Evolutionary conservation across 2,888 invertebrate genomes (phyloP), one percentile per base, ranked within the genome.

Genomic region (Dicyrtomina minuta): DNA sequence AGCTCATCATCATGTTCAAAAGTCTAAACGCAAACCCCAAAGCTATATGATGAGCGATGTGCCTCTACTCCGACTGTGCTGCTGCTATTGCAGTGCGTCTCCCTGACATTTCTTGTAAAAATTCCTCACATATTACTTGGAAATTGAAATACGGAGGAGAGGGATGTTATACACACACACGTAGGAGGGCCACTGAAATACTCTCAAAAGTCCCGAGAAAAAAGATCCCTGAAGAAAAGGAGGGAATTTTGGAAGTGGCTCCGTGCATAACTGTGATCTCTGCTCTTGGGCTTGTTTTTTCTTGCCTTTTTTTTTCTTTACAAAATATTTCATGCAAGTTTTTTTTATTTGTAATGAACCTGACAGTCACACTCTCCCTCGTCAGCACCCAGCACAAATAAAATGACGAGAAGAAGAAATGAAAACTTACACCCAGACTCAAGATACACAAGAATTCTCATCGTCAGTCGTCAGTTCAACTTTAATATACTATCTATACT

Each of bases 321-420:
- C 46, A 46, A n/a, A 13, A 46, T n/a, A 46, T 15, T 46, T 17
- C 46, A 46, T 46, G 46, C 3, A 4, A 46, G 46, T 46, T 17
- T 17, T 17, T 15, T 46, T 51, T 51, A 20, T 58, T 58, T 58
- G 33, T 58, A 58, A 58, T 58, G 58, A 58, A n/a, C 27, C 27
- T 58, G 58, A 58, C 58, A 58, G 27, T 58, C 20, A 39, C n/a
- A 58, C 33, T 13, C 33, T 58, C 39, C 4, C 58, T 10, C 33
- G 10, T 58, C 58, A 17, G 20, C n/a, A 58, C 1, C 39, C 41
- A 58, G 33, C 51, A 27, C 33, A 1, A 56, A 5, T 53, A n/a
- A n/a, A n/a, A n/a, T n/a, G n/a, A n/a, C n/a, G n/a, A n/a, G n/a
- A n/a, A n/a, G n/a, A n/a, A n/a, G n/a, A n/a, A n/a, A n/a, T n/a